A percentile compares a stretch with the other conserved stretches of the same genome.
These are phyloP conservation scores for Empis stercorea DNA, from an alignment of 2,888 invertebrate species.

Conservation along the genomic window DNA sequence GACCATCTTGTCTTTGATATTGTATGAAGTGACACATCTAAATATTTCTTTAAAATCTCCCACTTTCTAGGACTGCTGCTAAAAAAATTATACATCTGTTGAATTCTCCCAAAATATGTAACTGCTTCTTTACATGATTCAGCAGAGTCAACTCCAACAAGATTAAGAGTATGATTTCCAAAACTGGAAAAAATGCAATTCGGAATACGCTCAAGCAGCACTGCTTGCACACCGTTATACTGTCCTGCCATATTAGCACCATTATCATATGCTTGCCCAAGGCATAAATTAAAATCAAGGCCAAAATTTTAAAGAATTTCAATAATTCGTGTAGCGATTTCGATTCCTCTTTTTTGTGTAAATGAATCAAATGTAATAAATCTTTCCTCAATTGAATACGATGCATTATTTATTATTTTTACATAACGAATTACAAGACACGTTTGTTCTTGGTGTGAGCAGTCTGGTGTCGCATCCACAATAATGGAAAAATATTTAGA, in stretches of 20 bases:
- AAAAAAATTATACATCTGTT: constrained; percentile 4
- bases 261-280: constrained; percentile 8
- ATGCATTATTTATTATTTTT: background rate
- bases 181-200: constrained; percentile 1
- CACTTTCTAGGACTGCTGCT: constrained; percentile 3
- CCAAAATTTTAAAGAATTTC: background rate
- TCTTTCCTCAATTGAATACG: background rate
- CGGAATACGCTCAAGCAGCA: background rate
- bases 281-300: constrained; percentile 1
- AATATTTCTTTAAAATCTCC: constrained; percentile 4
- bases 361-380: background rate
- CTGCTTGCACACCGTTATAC: background rate
- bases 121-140: constrained; percentile 3
- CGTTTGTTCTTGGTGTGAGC: constrained; percentile 3
- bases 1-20: constrained; percentile 4
- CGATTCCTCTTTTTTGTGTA: background rate
- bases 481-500: constrained; percentile 1
- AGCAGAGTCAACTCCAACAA: too few species aligned
- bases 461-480: constrained; percentile 1
- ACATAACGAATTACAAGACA: constrained; percentile 1
- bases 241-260: constrained; percentile 4
- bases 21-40: constrained; percentile 1
- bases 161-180: constrained; percentile 5
- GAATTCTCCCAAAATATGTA: constrained; percentile 3
- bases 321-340: background rate